Conservation (phyloP, 2,113 vertebrate genomes). For the Alethe castanea region DNA sequence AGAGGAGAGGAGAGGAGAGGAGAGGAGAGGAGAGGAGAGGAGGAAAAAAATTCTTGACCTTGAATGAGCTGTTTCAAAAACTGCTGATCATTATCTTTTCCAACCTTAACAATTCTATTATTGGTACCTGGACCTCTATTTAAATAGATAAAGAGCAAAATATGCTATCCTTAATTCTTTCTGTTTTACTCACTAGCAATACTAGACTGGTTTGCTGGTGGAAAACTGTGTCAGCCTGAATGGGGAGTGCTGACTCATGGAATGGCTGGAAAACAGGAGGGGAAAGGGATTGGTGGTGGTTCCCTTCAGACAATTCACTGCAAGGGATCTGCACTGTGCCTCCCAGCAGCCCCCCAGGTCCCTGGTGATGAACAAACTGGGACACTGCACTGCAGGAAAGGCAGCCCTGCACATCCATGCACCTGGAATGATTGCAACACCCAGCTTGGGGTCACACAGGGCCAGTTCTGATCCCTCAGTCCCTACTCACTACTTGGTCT, state of each 20-base stretch:
- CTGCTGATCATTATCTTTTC: not conserved
- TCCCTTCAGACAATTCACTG: not conserved
- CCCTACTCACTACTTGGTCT: not conserved
- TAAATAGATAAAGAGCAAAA: not conserved
- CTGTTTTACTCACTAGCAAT: not conserved
- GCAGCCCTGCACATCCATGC: not conserved
- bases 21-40: not conserved
- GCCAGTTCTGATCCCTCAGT: not conserved
- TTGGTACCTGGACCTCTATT: not conserved
- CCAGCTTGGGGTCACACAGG: not conserved
- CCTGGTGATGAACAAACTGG: not conserved
- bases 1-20: too few species aligned
- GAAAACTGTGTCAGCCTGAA: not conserved
- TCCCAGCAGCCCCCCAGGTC: not conserved
- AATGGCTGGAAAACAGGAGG: not conserved
- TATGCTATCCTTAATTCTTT: not conserved
- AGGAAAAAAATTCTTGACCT: not conserved
- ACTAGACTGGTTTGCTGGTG: not conserved
- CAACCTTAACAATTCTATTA: fast-evolving
- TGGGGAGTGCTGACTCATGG: not conserved
- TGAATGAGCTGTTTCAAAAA: not conserved
- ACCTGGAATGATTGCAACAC: not conserved
- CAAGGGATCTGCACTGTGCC: not conserved
- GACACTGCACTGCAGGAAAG: not conserved
- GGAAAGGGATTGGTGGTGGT: not conserved